Base-by-base conservation (phyloP, 2,888 invertebrate species). In the Pterostichus madidus region DNA sequence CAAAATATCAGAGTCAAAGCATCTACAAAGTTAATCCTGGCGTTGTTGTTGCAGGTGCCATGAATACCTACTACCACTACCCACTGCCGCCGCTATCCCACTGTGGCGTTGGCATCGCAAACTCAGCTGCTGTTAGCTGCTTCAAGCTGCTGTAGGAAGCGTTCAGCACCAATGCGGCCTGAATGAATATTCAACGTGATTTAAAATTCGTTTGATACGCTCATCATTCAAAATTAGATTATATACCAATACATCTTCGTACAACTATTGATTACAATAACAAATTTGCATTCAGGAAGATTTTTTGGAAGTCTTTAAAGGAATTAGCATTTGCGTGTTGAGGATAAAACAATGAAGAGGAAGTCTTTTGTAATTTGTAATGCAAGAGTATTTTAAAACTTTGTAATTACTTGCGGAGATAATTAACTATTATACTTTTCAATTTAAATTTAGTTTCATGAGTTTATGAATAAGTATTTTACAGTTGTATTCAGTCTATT, bases 341-440 rank as follows among this genome's bases (percentile, higher is more conserved):
- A 49, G 49, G 49, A 64, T 64, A 6, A 64, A 64, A 35, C 35
- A 13, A 64, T 49, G 49, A 49, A 49, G 49, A 49, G 49, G 49
- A 49, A 49, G 10, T 49, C 49, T 39, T 39, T 49, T 49, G 49
- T 49, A 49, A 49, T 49, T 49, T 56, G 56, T 17, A 56, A 56
- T 8, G 39, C 39, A 13, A 64, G 39, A 64, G 5, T 44, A 11
- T 39, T 46, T 71, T 44, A 5, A 77, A 77, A 77, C 77, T 77
- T 77, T 59, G 77, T 77, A 76, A 76, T 76, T 59, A 76, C 52
- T 76, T 8, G 44, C 31, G 15, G 59, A 59, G 77, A 77, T 77
- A 77, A 77, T 59, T 56, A 76, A 76, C 15, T 76, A 76, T 35
- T 32, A 32, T 46, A 46, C 44, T 75, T 75, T 56, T 35, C 17